Evolutionary conservation across 2,797 vertebrate species (phyloP).

Genomic region (Anableps anableps): DNA sequence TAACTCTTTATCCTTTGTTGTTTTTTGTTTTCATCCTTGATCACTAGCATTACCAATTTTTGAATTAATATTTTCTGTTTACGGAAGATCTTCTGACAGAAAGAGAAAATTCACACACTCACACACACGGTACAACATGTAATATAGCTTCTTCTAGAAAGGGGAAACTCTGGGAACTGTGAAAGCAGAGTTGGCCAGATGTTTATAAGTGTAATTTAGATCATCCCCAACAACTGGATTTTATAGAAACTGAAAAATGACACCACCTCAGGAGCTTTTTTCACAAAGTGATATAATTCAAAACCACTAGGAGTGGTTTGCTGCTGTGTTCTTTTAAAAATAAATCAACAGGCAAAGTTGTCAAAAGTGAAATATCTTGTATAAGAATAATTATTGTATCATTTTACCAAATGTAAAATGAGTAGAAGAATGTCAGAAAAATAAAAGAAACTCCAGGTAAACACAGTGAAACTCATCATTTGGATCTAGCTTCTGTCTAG

Average conservation of each 20-base stretch:
- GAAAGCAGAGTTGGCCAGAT: constrained; percentile 45
- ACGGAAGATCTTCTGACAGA: constrained; percentile 47
- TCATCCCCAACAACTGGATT: constrained; percentile 62
- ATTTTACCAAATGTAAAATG: neutral
- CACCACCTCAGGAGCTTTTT: constrained; percentile 56
- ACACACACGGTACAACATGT: constrained; percentile 22
- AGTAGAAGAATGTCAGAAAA: constrained; percentile 2
- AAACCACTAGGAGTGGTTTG: constrained; percentile 36
- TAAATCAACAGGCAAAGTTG: constrained; percentile 34
- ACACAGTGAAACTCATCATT: constrained; percentile 23
- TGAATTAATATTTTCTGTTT: constrained; percentile 38
- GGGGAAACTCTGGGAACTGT: constrained; percentile 41
- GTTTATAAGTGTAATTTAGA: constrained; percentile 65
- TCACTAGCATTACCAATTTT: constrained; percentile 56
- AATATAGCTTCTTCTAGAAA: constrained; percentile 46
- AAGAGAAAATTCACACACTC: constrained; percentile 29
- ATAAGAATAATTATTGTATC: neutral
- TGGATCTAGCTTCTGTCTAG: constrained; percentile 36
- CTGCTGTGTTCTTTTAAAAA: constrained; percentile 17
- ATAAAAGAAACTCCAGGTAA: neutral
- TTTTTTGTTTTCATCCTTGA: constrained; percentile 33
- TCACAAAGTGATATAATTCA: constrained; percentile 48
- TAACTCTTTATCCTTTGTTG: constrained; percentile 36
- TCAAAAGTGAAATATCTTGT: neutral
- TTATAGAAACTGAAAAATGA: constrained; percentile 65